Conservation (phyloP, 2,888 invertebrate species). For the Hypercompe scribonia region DNA sequence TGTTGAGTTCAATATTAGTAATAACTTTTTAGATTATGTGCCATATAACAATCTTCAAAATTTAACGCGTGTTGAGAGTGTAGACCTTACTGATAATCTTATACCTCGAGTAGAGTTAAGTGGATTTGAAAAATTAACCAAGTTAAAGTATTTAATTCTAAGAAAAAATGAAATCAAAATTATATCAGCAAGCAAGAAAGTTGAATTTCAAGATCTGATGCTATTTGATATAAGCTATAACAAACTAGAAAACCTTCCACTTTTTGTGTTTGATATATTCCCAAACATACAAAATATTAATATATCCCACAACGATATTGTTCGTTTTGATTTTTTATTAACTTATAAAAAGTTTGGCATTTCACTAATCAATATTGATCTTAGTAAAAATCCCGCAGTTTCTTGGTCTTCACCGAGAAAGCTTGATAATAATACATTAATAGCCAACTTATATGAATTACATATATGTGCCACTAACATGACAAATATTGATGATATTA, state of each 20-base stretch:
- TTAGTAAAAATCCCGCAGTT: conserved; percentile 77
- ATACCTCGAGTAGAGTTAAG: conserved; percentile 90
- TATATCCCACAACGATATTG: conserved; percentile 77
- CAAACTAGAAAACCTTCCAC: conserved; percentile 70
- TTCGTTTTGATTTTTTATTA: conserved; percentile 74
- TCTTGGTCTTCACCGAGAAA: conserved; percentile 69
- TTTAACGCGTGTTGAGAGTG: conserved; percentile 90
- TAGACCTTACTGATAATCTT: conserved; percentile 90
- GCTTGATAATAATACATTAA: conserved; percentile 70
- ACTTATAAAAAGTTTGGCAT: conserved; percentile 65
- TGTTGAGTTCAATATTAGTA: conserved; percentile 91
- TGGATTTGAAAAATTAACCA: conserved; percentile 74
- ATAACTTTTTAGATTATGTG: conserved; percentile 91
- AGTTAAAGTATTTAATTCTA: conserved; percentile 74
- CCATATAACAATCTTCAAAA: conserved; percentile 93
- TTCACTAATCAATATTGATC: conserved; percentile 76
- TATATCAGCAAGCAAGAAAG: conserved; percentile 71
- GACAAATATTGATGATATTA: conserved; percentile 87
- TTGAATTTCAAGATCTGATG: conserved; percentile 70
- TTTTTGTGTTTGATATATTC: conserved; percentile 74
- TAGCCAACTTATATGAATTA: conserved; percentile 78
- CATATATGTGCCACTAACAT: conserved; percentile 79
- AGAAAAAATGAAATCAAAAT: conserved; percentile 79
- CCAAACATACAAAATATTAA: conserved; percentile 80
- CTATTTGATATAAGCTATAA: conserved; percentile 79